These are phyloP conservation scores for Microcebus lehilahytsara DNA, from an alignment of 2,113 vertebrate genomes.

Conservation along the genomic window DNA sequence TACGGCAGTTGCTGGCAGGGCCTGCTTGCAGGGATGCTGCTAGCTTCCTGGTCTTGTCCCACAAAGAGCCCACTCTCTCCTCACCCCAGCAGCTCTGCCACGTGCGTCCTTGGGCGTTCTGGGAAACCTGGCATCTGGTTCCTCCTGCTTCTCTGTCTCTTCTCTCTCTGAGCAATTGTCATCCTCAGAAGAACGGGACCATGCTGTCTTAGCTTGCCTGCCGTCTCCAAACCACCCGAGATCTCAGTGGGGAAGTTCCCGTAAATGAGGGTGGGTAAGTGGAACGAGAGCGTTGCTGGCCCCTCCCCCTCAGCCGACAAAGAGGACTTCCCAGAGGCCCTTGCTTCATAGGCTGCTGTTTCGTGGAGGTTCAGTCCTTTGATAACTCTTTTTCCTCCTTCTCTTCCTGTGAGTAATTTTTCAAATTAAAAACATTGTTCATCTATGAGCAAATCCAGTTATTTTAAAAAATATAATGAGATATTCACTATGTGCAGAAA, in stretches of 20 bases:
- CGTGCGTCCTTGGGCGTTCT: background rate
- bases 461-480: background rate
- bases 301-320: too few species aligned
- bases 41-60: background rate
- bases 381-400: background rate
- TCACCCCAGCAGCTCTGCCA: background rate
- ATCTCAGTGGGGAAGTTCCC: background rate
- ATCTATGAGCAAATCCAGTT: background rate
- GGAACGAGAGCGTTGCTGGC: background rate
- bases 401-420: background rate
- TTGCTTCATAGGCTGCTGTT: constrained; percentile 54
- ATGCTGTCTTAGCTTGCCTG: background rate
- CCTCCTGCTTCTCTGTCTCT: constrained; percentile 33
- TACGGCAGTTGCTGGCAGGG: background rate
- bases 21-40: background rate
- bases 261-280: background rate
- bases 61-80: background rate
- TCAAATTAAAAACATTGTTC: background rate
- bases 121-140: background rate
- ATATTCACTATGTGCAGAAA: background rate
- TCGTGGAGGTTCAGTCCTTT: background rate
- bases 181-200: background rate
- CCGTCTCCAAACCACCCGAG: rapidly evolving
- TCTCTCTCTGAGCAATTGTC: background rate
- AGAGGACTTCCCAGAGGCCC: constrained; percentile 11